Base-by-base conservation (phyloP, 2,113 vertebrate genomes). In the Ctenodactylus gundi region DNA sequence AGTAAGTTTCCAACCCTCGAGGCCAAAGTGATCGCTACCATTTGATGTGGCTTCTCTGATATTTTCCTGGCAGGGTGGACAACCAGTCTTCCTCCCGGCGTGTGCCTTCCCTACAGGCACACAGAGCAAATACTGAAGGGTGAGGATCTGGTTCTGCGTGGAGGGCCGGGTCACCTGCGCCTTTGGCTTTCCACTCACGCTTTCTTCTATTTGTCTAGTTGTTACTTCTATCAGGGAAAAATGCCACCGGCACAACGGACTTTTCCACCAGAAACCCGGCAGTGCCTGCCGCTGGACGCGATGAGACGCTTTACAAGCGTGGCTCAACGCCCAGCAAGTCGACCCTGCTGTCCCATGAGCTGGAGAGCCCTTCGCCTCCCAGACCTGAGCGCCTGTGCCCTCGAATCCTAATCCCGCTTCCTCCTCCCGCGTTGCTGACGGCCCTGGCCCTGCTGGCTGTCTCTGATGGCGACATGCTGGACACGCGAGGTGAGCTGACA, bases 261-360 rank as follows among this genome's bases (percentile, higher is more conserved):
- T 7, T 12, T 3, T 14, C 23, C 27, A 1, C 68, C 68, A 31
- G 70, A 44, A 29, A 14, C 41, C 29, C 13, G 13, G 44, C 36
- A 44, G 46, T 4, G 25, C 13, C 1, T 13, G 3, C 5, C 3
- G 25, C 18, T 7, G 2, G 41, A 13, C 70, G 3, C 23, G 34
- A 34, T 27, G 39, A 29, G 25, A 39, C 67, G 1, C 4, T 21
- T 39, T 10, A 4, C 18, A 21, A 4, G n/a, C 11, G 65, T 3
- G 9, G 67, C 8, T 23, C 20, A 25, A 36, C 65, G n/a, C 9
- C 64, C 18, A 20, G n/a, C 65, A 67, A n/a, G n/a, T n/a, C n/a
- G 18, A 21, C 6, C 4, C 65, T 6, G 7, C 18, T 36, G 18
- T n/a, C n/a, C 7, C 0, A 3, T 8, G n/a, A 67, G 65, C 12